Percentiles rank a stretch among this genome's conserved stretches.
phyloP scores from a whole-genome alignment of 2,888 invertebrate genomes.

The Drosophila acutilabella region DNA sequence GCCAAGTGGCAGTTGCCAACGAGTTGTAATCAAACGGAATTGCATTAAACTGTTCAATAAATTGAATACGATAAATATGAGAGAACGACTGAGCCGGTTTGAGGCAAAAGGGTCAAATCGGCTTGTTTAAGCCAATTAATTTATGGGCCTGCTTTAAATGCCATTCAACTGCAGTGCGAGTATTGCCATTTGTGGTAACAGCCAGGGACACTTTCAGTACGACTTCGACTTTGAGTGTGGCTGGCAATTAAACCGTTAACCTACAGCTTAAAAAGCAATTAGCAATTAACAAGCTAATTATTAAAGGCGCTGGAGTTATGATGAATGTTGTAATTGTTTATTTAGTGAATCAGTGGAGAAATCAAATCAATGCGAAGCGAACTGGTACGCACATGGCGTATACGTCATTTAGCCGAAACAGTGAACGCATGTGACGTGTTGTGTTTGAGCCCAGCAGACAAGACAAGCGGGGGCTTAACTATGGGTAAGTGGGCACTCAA shows the following conservation, averaged over 20 bases:
- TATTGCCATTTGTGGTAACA: constrained; percentile 18
- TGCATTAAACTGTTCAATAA: not conserved
- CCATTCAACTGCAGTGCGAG: constrained; percentile 40
- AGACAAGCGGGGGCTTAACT: no score
- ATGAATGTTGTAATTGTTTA: constrained; percentile 2
- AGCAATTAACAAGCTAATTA: no score
- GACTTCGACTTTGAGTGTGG: not conserved
- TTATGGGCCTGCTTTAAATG: constrained; percentile 29
- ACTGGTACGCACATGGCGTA: constrained; percentile 35
- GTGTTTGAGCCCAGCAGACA: not conserved
- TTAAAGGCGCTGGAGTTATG: no score
- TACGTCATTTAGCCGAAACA: constrained; percentile 49
- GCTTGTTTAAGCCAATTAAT: constrained; percentile 6
- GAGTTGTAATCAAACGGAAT: constrained; percentile 1
- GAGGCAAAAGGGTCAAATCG: constrained; percentile 10
- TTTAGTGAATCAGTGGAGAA: not conserved
- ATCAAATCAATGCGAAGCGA: no score
- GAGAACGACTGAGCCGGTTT: constrained; percentile 11
- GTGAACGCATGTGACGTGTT: constrained; percentile 13
- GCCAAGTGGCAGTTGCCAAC: not conserved
- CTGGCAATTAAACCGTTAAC: constrained; percentile 17
- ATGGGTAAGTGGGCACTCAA: no score
- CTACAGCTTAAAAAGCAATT: constrained; percentile 16
- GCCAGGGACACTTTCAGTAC: constrained; percentile 13
- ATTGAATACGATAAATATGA: not conserved